Conservation (phyloP, 2,113 vertebrate species). For the Steatornis caripensis region DNA sequence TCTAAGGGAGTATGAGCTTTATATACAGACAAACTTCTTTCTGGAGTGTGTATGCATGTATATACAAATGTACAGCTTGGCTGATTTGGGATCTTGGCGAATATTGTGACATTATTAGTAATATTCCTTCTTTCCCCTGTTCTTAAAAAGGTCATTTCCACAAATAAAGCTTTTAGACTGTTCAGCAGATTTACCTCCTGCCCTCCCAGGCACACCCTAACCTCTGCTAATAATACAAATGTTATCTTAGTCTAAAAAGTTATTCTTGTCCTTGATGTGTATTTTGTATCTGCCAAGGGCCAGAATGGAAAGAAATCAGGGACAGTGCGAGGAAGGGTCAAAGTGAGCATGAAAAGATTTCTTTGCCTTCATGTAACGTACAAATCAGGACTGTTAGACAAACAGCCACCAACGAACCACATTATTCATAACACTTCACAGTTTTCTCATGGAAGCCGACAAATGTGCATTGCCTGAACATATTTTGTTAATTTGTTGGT, state of each 20-base stretch:
- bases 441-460: constrained; percentile 48
- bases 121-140: not conserved
- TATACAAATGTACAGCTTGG: not conserved
- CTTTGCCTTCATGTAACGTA: not conserved
- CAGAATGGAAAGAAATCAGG: constrained; percentile 11
- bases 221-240: constrained; percentile 45
- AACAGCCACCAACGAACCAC: constrained; percentile 23
- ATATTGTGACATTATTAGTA: not conserved
- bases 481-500: constrained; percentile 48
- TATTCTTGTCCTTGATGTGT: constrained; percentile 30
- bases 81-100: not conserved
- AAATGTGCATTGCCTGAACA: constrained; percentile 57
- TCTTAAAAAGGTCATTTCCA: not conserved
- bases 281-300: constrained; percentile 21
- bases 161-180: constrained; percentile 40
- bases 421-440: constrained; percentile 64
- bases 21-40: not conserved
- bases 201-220: constrained; percentile 47
- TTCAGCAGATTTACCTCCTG: constrained; percentile 51
- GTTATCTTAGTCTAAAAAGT: constrained; percentile 9
- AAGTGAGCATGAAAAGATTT: constrained; percentile 1
- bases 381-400: constrained; percentile 24
- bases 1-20: not conserved
- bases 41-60: not conserved
- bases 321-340: constrained; percentile 13